Conservation (phyloP, 2,888 invertebrate species). For the Tethea ocularis region DNA sequence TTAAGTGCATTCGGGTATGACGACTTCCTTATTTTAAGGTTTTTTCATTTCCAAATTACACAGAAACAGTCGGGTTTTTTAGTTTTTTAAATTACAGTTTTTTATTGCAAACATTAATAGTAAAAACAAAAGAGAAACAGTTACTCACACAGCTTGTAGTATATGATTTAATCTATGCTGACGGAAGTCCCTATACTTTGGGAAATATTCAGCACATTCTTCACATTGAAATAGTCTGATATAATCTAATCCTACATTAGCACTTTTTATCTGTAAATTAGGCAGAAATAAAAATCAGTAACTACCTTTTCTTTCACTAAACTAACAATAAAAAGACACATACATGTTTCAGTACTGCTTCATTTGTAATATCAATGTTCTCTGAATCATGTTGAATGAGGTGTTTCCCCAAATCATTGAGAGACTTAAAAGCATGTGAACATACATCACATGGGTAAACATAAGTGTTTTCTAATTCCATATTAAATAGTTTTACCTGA, state of each 20-base stretch:
- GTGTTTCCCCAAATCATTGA: background rate
- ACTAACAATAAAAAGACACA: too few species aligned
- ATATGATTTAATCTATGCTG: slow-evolving; percentile 34
- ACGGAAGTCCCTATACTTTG: slow-evolving; percentile 18
- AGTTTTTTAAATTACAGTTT: too few species aligned
- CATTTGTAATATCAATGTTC: background rate
- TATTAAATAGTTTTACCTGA: background rate
- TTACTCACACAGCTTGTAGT: slow-evolving; percentile 31
- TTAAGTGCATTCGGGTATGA: too few species aligned
- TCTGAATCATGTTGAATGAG: background rate
- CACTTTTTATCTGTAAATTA: slow-evolving; percentile 34
- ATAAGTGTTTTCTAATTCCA: background rate
- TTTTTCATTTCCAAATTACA: too few species aligned
- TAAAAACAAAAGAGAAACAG: too few species aligned
- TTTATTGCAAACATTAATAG: too few species aligned
- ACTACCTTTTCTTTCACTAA: too few species aligned
- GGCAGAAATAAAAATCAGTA: too few species aligned
- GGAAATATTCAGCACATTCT: slow-evolving; percentile 29
- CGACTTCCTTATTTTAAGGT: too few species aligned
- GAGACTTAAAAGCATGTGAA: background rate
- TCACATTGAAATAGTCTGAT: slow-evolving; percentile 29
- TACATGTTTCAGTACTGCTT: slow-evolving; percentile 2
- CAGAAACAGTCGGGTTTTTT: too few species aligned
- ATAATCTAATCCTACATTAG: slow-evolving; percentile 29
- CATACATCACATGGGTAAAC: background rate